Conservation (phyloP, 2,888 invertebrate genomes). For the Phyto melanocephala region DNA sequence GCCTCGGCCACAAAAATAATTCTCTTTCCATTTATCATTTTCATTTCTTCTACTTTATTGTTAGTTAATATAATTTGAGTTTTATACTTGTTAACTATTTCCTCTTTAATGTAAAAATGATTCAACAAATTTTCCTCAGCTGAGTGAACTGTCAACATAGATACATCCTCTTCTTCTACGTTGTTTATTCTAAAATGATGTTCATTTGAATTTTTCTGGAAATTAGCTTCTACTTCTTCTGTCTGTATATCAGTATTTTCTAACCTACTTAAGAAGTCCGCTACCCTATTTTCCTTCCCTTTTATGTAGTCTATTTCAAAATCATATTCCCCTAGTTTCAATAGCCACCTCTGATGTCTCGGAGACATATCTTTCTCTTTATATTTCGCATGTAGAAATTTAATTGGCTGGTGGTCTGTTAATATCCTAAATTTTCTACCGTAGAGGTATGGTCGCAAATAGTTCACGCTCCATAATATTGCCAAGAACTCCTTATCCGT, state of each 20-base stretch:
- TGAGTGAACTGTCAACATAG: slow-evolving; percentile 51
- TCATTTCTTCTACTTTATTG: no score
- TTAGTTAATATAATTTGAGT: slow-evolving; percentile 42
- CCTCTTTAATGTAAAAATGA: slow-evolving; percentile 45
- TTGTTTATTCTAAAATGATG: neutral
- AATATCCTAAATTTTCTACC: slow-evolving; percentile 37
- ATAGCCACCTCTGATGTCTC: no score
- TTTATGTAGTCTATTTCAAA: slow-evolving; percentile 29
- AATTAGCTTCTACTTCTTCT: neutral
- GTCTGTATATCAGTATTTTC: no score
- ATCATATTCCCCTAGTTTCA: slow-evolving; percentile 16
- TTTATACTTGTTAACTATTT: slow-evolving; percentile 54
- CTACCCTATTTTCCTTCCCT: slow-evolving; percentile 43
- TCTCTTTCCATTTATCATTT: slow-evolving; percentile 44
- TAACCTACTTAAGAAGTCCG: slow-evolving; percentile 5
- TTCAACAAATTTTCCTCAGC: slow-evolving; percentile 20
- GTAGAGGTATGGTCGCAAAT: slow-evolving; percentile 35
- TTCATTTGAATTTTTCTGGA: neutral
- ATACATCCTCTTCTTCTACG: slow-evolving; percentile 7
- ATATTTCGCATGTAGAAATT: slow-evolving; percentile 47
- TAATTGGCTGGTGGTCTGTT: no score
- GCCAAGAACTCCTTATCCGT: slow-evolving; percentile 41
- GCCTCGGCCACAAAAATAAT: slow-evolving; percentile 60
- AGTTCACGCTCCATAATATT: slow-evolving; percentile 37
- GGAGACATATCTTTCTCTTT: slow-evolving; percentile 44